Base-by-base conservation (phyloP, 2,113 vertebrate genomes). In the Prunella himalayana region DNA sequence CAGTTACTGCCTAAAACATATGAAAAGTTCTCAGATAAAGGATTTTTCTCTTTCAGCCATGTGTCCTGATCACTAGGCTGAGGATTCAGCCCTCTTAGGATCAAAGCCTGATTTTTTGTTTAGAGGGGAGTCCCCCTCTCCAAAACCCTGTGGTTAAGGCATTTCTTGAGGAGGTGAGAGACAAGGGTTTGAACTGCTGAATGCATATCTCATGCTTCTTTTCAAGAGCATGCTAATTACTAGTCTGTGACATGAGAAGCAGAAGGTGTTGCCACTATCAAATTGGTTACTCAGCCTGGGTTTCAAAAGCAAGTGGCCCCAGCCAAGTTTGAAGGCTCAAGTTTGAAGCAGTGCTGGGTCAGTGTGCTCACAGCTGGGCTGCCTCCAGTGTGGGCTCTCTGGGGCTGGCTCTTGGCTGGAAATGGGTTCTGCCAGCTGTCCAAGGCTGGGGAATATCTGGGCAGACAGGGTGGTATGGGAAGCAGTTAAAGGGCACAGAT, bases 131-230 rank as follows among this genome's bases (percentile, higher is more conserved):
- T 93, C 64, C 72, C 83, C 56, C 68, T 81, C 21, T 91, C 86
- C 88, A 91, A 78, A 92, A 47, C 60, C 24, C 31, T 72, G 71
- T 82, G 88, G 70, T 93, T 94, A 80, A 90, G 39, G 63, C n/a
- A 72, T 66, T 85, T 90, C 88, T 82, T 73, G 76, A 90, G 35
- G 51, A 92, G 83, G 80, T 95, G 95, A 88, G 79, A 94, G 86
- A 86, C 94, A 75, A 37, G 69, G 37, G 35, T 90, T 92, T 94
- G 56, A 88, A 44, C 56, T 63, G 72, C 44, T 60, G 82, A 90
- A 60, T 37, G 42, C 16, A 0, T 44, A 18, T 51, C n/a, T 88
- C 71, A 49, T 37, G 35, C 51, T 82, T 85, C 66, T 49, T 94
- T 92, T 94, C 86, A 66, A 89, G 70, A 89, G 44, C 57, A 45